Evolutionary conservation across 2,113 vertebrate genomes (phyloP), one percentile per base, ranked within the genome.

Genomic region (Phaethornis superciliosus): DNA sequence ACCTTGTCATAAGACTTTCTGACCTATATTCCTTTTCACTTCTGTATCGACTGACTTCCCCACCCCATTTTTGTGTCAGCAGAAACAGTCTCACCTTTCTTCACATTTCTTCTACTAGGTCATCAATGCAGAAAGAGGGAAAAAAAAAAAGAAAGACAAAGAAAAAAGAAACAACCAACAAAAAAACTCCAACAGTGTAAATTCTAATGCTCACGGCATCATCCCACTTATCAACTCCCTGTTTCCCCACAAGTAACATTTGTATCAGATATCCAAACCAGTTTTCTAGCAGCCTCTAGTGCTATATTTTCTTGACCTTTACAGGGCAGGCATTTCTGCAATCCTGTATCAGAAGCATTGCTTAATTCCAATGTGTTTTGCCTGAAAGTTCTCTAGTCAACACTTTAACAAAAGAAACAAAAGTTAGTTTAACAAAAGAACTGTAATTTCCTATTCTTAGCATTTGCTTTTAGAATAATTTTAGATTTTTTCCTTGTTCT

Each of bases 71-170:
- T 96, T 95, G 81, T 96, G 95, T 98, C 94, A 96, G 96, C 93
- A 96, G 96, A 93, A 96, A 94, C 83, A 74, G 44, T 94, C 90
- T 96, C 93, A 97, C 90, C 93, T 96, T 96, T 88, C 91, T 95
- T 86, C 87, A 85, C 92, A 92, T 95, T 97, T 96, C 97, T 97
- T 97, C 89, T 96, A 88, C 90, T 64, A 92, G 95, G 80, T 91
- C 92, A 96, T 97, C 92, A 82, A 94, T 95, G 92, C 51, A 94
- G 88, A 97, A 96, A 96, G 75, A 37, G 49, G 30, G 27, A 74
- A 51, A 78, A 90, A 22, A 51, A 44, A 2, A 74, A 51, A 78
- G 89, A 22, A 51, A 44, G 2, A 0, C 4, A 14, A 55, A 87
- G 72, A 62, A 8, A 67, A 64, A 33, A 23, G 33, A 24, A 33